Percentiles rank a stretch among this genome's conserved stretches.
These are phyloP conservation scores for Charanyca ferruginea DNA, from an alignment of 2,888 invertebrate species.

Conservation along the genomic window DNA sequence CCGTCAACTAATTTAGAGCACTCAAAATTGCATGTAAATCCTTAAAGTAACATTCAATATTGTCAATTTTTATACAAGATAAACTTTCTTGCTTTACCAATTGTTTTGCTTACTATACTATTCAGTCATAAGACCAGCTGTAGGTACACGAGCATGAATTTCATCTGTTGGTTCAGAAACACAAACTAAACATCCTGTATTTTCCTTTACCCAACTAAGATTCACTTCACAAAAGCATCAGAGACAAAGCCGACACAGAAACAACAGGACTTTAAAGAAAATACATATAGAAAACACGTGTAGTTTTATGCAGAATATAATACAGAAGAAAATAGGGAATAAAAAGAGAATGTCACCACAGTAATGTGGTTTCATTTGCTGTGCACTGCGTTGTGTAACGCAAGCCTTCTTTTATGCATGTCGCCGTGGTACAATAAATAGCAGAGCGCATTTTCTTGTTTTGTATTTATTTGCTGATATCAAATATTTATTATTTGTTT, in stretches of 20 bases:
- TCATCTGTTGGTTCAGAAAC: constrained; percentile 48
- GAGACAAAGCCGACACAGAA: constrained; percentile 51
- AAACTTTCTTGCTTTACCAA: neutral
- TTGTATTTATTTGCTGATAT: constrained; percentile 31
- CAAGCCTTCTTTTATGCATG: constrained; percentile 57
- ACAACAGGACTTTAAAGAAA: constrained; percentile 55
- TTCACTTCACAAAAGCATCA: constrained; percentile 50
- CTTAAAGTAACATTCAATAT: too few species aligned
- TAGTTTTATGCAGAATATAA: constrained; percentile 59
- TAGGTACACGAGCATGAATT: constrained; percentile 6
- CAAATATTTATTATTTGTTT: constrained; percentile 36
- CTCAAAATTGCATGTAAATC: too few species aligned
- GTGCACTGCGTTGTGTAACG: constrained; percentile 51
- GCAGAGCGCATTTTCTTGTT: constrained; percentile 16
- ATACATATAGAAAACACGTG: constrained; percentile 56
- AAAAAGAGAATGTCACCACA: constrained; percentile 59
- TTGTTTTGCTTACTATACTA: neutral
- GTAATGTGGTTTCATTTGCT: constrained; percentile 66
- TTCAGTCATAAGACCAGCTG: neutral
- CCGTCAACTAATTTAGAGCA: too few species aligned
- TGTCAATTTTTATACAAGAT: too few species aligned
- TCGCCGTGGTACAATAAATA: constrained; percentile 48
- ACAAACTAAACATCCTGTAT: constrained; percentile 37
- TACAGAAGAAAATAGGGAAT: constrained; percentile 52
- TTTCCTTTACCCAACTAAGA: constrained; percentile 29